A percentile compares a stretch with the other conserved stretches of the same genome.
Evolutionary conservation across 1,140 invertebrate species (phyloP).

Genomic region (Brachystomella parvula): DNA sequence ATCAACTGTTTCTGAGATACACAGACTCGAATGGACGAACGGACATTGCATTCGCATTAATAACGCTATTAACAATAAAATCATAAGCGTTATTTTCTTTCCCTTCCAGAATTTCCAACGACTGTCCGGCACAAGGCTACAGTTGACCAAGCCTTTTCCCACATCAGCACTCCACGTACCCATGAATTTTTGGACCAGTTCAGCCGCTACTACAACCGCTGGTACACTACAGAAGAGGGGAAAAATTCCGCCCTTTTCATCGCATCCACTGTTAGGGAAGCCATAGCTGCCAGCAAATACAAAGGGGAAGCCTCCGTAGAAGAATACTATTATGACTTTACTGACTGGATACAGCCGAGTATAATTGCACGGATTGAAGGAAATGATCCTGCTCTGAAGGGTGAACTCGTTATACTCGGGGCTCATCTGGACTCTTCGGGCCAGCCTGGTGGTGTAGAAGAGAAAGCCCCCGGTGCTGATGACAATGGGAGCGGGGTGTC

Average conservation of each 20-base stretch:
- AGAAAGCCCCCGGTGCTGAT: constrained; percentile 17
- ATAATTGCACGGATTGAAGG: constrained; percentile 21
- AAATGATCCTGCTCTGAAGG: constrained; percentile 7
- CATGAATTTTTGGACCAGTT: neutral
- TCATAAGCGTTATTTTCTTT: neutral
- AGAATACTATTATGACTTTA: neutral
- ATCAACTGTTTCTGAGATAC: too few relatives aligned
- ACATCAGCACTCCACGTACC: neutral
- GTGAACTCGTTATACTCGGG: constrained; percentile 18
- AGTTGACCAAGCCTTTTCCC: neutral
- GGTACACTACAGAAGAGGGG: neutral
- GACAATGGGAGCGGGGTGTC: constrained; percentile 16
- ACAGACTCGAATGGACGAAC: too few relatives aligned
- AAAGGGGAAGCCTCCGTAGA: neutral
- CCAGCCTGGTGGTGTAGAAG: neutral
- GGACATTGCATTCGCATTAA: too few relatives aligned
- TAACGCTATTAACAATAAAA: too few relatives aligned
- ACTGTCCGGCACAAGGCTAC: neutral
- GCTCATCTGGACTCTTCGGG: constrained; percentile 27
- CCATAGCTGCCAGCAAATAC: neutral
- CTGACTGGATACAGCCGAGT: constrained; percentile 16
- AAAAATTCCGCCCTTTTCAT: neutral
- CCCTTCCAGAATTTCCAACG: neutral
- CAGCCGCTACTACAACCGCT: neutral
- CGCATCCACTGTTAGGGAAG: neutral